Base-by-base conservation (phyloP, 2,113 vertebrate genomes). In the Chauna torquata region DNA sequence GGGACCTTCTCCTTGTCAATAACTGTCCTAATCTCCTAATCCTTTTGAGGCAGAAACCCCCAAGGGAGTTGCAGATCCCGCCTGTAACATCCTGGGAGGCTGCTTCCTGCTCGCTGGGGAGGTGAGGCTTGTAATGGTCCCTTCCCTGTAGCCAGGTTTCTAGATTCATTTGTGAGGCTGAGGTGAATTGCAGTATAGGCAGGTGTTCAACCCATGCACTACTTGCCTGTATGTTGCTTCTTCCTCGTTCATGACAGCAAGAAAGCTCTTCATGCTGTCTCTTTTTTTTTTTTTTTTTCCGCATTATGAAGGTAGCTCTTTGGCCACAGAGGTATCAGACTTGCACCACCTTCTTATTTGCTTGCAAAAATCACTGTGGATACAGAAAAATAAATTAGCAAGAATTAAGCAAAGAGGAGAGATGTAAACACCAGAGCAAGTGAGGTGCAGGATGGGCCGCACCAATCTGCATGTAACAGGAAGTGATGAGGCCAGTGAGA, bases 381-480 rank as follows among this genome's bases (percentile, higher is more conserved):
- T 28, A 78, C 13, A 78, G 23, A 82, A 93, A 95, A 87, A 79
- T 58, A 71, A 50, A 71, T 66, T 36, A 84, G 11, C 10, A 81
- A 40, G 42, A 71, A 62, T 54, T 54, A 50, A 52, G 28, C 24
- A 40, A 89, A 12, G 16, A 70, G 52, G 12, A 62, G 28, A 82
- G 13, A 64, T n/a, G 71, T 30, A 76, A 84, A 8, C 11, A 78
- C 34, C 4, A 8, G 81, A 79, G 45, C 42, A 83, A 54, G 11
- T 19, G 32, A 87, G 40, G 20, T 78, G 69, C 52, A 82, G 52
- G 8, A 71, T 17, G 22, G 15, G n/a, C 57, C 59, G 16, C 38
- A 75, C 27, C 28, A 8, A 19, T 19, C 42, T 15, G 4, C 2
- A 16, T 49, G 5, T 3, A 71, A 79, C 0, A 2, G 15, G 16